These are phyloP conservation scores for Marronus borbonicus DNA, from an alignment of 2,888 invertebrate genomes.

Conservation along the genomic window DNA sequence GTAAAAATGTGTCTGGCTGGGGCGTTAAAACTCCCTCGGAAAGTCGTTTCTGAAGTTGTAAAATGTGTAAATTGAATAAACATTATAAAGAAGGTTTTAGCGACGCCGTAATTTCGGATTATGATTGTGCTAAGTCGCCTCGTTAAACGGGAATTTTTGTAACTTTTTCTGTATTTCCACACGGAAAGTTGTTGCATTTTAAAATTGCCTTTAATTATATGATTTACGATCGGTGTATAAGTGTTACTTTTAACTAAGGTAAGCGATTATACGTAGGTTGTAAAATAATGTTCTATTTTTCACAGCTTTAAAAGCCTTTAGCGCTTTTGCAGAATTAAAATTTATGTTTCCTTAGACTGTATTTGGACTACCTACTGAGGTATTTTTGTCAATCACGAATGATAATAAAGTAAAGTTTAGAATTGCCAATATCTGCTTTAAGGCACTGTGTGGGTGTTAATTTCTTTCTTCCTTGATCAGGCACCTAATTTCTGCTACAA, in stretches of 20 bases:
- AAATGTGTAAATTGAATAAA: slow-evolving; percentile 47
- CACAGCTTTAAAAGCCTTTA: too few species aligned
- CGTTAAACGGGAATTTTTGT: slow-evolving; percentile 22
- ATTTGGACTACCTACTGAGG: too few species aligned
- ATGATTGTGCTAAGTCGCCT: slow-evolving; percentile 29
- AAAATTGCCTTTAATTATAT: slow-evolving; percentile 19
- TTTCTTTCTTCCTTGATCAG: too few species aligned
- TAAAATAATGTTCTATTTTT: too few species aligned
- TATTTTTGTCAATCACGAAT: too few species aligned
- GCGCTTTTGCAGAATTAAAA: too few species aligned
- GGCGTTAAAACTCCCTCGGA: slow-evolving; percentile 36
- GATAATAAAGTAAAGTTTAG: too few species aligned
- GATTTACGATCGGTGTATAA: background rate
- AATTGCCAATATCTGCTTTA: too few species aligned
- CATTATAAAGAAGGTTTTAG: slow-evolving; percentile 43
- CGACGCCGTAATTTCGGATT: slow-evolving; percentile 40
- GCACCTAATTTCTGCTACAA: too few species aligned
- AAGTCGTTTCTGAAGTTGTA: slow-evolving; percentile 38
- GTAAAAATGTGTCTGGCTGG: slow-evolving; percentile 44
- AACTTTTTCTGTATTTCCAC: background rate
- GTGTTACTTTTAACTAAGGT: background rate
- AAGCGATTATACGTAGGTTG: too few species aligned
- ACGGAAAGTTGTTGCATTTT: background rate
- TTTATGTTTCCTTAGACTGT: too few species aligned
- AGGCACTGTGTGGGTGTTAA: too few species aligned